These are phyloP conservation scores for Trissolcus brochymenae DNA, from an alignment of 2,888 invertebrate species.

Conservation along the genomic window DNA sequence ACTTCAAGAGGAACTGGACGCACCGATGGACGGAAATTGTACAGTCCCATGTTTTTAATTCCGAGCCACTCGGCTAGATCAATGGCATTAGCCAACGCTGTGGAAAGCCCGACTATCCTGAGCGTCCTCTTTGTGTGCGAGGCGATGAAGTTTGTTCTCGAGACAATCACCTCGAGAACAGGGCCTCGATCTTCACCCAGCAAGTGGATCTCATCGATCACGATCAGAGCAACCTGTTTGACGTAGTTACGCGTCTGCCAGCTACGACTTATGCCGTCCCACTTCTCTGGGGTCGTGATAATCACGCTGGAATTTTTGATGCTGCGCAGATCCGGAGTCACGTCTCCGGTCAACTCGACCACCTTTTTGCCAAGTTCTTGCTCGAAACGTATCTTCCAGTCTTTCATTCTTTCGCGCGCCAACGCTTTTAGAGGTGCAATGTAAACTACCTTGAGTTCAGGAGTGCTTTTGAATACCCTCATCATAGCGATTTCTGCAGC, in stretches of 20 bases:
- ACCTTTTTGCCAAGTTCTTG: conserved; percentile 86
- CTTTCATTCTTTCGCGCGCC: conserved; percentile 95
- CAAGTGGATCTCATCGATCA: conserved; percentile 99
- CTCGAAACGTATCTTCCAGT: conserved; percentile 92
- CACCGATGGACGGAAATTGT: conserved; percentile 98
- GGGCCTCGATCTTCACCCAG: conserved; percentile 94
- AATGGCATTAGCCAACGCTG: conserved; percentile 97
- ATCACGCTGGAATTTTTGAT: conserved; percentile 93
- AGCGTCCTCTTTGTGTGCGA: conserved; percentile 89
- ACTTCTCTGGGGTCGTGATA: conserved; percentile 99
- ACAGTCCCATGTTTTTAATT: conserved; percentile 90
- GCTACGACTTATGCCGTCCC: conserved; percentile 99
- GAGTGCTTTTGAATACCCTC: conserved; percentile 88
- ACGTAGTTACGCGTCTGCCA: conserved; percentile 99
- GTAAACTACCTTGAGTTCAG: conserved; percentile 92
- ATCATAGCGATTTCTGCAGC: conserved; percentile 99
- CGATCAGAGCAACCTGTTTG: conserved; percentile 90
- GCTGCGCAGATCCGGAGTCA: conserved; percentile 89
- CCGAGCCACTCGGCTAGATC: conserved; percentile 98
- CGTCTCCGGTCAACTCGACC: conserved; percentile 96
- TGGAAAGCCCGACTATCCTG: conserved; percentile 95
- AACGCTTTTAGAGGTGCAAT: conserved; percentile 99
- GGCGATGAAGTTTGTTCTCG: conserved; percentile 96
- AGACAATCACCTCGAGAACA: conserved; percentile 97
- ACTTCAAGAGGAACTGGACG: conserved; percentile 97